These are phyloP conservation scores for Plestiodon gilberti DNA, from an alignment of 2,113 vertebrate genomes.

Conservation along the genomic window DNA sequence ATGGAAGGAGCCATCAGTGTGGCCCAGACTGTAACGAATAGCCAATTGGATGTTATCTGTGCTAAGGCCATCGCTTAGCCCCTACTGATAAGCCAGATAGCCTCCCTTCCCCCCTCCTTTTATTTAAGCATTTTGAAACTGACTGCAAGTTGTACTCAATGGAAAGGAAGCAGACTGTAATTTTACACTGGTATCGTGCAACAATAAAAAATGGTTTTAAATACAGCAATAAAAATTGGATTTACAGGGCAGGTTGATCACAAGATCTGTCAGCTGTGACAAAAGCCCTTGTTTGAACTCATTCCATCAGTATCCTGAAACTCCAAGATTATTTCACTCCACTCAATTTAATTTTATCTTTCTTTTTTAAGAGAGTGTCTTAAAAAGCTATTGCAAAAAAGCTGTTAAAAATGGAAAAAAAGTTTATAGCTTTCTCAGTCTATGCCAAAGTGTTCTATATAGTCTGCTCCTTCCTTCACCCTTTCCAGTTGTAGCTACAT, in stretches of 20 bases:
- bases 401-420: background rate
- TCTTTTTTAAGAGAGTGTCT: constrained; percentile 7
- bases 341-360: constrained; percentile 12
- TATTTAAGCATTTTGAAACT: background rate
- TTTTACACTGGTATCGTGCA: background rate
- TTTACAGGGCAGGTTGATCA: background rate
- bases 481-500: constrained; percentile 7
- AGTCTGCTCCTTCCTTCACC: background rate
- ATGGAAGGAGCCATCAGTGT: background rate
- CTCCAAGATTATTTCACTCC: background rate
- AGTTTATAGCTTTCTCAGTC: constrained; percentile 22
- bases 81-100: background rate
- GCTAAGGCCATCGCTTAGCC: background rate
- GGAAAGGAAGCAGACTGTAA: constrained; percentile 1
- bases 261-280: constrained; percentile 19
- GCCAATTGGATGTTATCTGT: background rate
- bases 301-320: constrained; percentile 21
- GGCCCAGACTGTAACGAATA: background rate
- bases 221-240: constrained; percentile 22
- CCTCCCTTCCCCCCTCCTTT: background rate
- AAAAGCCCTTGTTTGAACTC: background rate
- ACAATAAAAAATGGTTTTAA: constrained; percentile 16
- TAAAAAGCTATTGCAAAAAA: constrained; percentile 24
- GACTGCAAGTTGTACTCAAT: background rate
- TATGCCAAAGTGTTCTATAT: background rate